Base-by-base conservation (phyloP, 2,797 vertebrate genomes). In the Taenioides sp. region DNA sequence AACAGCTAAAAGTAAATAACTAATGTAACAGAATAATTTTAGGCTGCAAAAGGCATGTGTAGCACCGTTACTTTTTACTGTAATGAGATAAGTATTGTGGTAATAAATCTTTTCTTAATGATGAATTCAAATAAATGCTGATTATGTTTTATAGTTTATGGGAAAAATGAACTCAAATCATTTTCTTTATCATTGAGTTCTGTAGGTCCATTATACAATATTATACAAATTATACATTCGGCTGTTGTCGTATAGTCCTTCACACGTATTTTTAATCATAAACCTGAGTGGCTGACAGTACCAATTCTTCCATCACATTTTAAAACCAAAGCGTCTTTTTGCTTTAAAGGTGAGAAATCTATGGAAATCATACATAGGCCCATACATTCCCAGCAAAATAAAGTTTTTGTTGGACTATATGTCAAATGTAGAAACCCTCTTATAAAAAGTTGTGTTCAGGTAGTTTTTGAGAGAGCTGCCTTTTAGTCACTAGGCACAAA, bases 401-500 rank as follows among this genome's bases (percentile, higher is more conserved):
- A 82, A 79, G 69, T 73, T 18, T 74, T 73, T 78, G 63, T 55
- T 67, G 54, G 52, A 72, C 69, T 68, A 69, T n/a, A 57, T 59
- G 22, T 47, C n/a, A 52, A 64, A 47, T 16, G 7, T 69, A 67
- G 72, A 75, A 57, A 50, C 55, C 18, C 25, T 66, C 47, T 31
- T 49, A 66, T 66, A 52, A 66, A 49, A 78, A 74, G 71, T 70
- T 59, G 55, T 79, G 73, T 74, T 75, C 72, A 80, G 73, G 67
- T 49, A 16, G 63, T 67, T 70, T 57, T 62, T 20, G 43, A 47
- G 70, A 25, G 66, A 76, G 73, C 68, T 82, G 69, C 79, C 77
- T 67, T 78, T 76, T 84, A 65, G 74, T 83, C 62, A 82, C 76
- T 73, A 91, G 91, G 89, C 91, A 92, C 90, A 82, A 83, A 79